A percentile compares a stretch with the other conserved stretches of the same genome.
Evolutionary conservation across 2,888 invertebrate species (phyloP).

Genomic region (Elaeidobius kamerunicus): DNA sequence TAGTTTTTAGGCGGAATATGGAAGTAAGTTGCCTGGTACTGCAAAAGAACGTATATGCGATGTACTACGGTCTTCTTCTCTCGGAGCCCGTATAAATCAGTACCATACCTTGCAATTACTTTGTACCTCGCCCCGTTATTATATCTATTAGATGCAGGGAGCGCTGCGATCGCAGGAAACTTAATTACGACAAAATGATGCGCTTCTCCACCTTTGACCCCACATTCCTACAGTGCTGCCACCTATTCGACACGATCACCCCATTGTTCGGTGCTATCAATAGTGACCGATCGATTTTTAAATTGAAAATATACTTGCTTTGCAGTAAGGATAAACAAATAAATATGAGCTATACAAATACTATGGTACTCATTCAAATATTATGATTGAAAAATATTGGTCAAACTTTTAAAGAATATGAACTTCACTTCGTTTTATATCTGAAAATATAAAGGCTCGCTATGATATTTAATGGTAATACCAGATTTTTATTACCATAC

Average conservation of each 20-base stretch:
- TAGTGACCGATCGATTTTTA: not conserved
- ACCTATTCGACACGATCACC: slow-evolving; percentile 45
- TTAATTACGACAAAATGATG: slow-evolving; percentile 50
- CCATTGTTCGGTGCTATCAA: not conserved
- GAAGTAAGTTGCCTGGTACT: slow-evolving; percentile 14
- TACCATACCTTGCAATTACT: slow-evolving; percentile 50
- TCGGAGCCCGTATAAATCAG: slow-evolving; percentile 46
- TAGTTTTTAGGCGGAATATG: slow-evolving; percentile 21
- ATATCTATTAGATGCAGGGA: slow-evolving; percentile 52
- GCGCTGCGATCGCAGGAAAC: slow-evolving; percentile 49
- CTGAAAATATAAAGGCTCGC: too few species aligned
- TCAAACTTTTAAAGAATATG: too few species aligned
- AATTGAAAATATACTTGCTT: not conserved
- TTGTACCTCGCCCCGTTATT: slow-evolving; percentile 50
- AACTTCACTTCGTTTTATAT: too few species aligned
- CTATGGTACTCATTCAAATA: too few species aligned
- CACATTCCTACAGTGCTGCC: slow-evolving; percentile 48
- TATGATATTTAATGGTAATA: too few species aligned
- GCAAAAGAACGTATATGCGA: slow-evolving; percentile 7
- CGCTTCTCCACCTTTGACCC: slow-evolving; percentile 50
- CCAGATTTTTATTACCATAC: too few species aligned
- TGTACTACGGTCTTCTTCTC: slow-evolving; percentile 23
- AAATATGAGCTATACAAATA: too few species aligned
- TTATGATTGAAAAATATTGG: too few species aligned
- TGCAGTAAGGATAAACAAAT: too few species aligned